Base-by-base conservation (phyloP, 2,113 vertebrate genomes). In the Notothenia rossii region DNA sequence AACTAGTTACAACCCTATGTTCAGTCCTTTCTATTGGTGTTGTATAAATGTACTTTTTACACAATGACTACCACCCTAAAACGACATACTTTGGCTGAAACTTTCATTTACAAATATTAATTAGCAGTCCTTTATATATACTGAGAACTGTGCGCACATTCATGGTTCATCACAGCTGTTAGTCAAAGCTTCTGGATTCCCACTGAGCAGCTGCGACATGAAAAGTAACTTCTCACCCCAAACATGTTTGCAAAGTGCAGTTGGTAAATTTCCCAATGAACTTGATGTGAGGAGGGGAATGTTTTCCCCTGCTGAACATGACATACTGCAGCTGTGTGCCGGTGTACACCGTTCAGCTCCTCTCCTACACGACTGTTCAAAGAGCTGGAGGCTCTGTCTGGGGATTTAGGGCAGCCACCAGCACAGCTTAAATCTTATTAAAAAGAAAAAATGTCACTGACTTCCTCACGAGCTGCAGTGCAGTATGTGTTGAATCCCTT, bases 331-430 rank as follows among this genome's bases (percentile, higher is more conserved):
- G 86, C 91, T 92, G 91, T 89, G 79, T 77, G 83, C 80, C 75
- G 82, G 73, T 58, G 77, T 72, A 89, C 67, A 49, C 71, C 67
- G 69, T 86, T 83, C 66, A 83, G 77, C 72, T 87, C 81, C 83
- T 78, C 75, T 79, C 67, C 68, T 81, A 75, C 77, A 62, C 56
- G 14, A 80, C 66, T 85, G 75, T 82, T 87, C 82, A 91, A 86
- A 93, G 83, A 87, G 83, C 89, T 82, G 53, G 68, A 90, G 86
- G 72, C 79, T 71, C 81, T 59, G 75, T 88, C 89, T 84, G 60
- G 92, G 89, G 90, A 91, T 81, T 89, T 86, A 71, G 75, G 81
- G 86, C 82, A 88, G 88, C 90, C 89, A 88, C 89, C 77, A 77
- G 81, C 76, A 72, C 68, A 60, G 86, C 87, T 92, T 82, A 85